Evolutionary conservation across 1,140 invertebrate species (phyloP), one percentile per base, ranked within the genome.

Genomic region (Drosophila insularis): DNA sequence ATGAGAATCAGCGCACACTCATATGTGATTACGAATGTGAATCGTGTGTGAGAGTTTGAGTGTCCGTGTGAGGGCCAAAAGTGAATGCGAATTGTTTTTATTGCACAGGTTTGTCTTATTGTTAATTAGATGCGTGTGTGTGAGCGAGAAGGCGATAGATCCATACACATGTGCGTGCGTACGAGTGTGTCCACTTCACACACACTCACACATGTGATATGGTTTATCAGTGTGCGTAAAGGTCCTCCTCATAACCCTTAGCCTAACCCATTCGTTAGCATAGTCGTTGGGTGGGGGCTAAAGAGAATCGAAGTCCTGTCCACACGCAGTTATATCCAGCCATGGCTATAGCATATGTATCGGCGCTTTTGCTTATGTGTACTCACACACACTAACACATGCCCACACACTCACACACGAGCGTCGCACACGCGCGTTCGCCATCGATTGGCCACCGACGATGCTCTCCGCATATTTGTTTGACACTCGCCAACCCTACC

Each of bases 371-470:
- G 59, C 77, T 64, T 74, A 74, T 74, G 66, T 80, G 73, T 73
- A 72, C 40, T 32, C 74, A 37, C 60, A 53, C 60, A 59, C 72
- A 72, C 40, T 40, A 55, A 62, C 39, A 31, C 17, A 63, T 53
- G 37, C 63, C 63, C 59, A 23, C 40, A n/a, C 63, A 69, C 61
- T 59, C 61, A 77, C 67, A 76, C 73, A 77, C 70, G 56, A 76
- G 81, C 71, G 81, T 85, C 82, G 82, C 82, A 86, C 82, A 86
- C 79, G 82, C 82, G 82, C 82, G 68, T 79, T 87, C 71, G 75
- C 68, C 82, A 86, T 87, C 82, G 82, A 86, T 86, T 86, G 82
- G 82, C 80, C 80, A 74, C 78, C 80, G 80, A 62, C 23, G 31
- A 40, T 63, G 74, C 82, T 86, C 82, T 87, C 43, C 81, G 63